Percentiles rank a stretch among this genome's conserved stretches.
These are phyloP conservation scores for Onychomys torridus DNA, from an alignment of 2,797 vertebrate genomes.

Conservation along the genomic window DNA sequence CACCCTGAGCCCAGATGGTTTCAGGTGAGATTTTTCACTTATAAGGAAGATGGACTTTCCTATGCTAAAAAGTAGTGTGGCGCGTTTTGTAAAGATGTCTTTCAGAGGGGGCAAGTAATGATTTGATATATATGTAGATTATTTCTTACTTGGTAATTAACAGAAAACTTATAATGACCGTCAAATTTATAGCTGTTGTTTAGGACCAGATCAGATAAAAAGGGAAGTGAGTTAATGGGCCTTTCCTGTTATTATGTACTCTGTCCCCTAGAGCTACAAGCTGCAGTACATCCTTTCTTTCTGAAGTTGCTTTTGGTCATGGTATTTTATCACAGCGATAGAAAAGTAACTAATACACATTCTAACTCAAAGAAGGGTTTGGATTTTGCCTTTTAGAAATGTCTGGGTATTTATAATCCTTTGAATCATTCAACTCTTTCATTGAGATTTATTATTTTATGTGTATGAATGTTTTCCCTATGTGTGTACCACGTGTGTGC, in stretches of 20 bases:
- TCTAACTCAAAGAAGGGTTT: constrained; percentile 14
- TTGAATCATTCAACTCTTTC: constrained; percentile 3
- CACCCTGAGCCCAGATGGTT: background rate
- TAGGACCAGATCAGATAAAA: background rate
- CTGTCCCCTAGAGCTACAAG: background rate
- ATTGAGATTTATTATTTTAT: background rate
- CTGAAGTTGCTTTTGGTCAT: background rate
- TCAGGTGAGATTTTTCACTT: background rate
- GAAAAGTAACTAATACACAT: background rate
- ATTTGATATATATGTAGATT: background rate
- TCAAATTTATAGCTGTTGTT: background rate
- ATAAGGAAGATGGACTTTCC: background rate
- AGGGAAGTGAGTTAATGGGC: background rate
- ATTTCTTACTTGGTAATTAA: background rate
- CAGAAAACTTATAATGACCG: background rate
- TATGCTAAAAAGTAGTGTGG: background rate
- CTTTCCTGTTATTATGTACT: background rate
- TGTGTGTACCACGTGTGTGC: background rate
- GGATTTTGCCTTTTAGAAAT: background rate
- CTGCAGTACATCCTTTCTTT: background rate
- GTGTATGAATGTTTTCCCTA: background rate
- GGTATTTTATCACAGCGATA: background rate
- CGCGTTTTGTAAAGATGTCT: background rate
- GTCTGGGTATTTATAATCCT: background rate
- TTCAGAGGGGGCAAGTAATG: background rate